phyloP scores from a whole-genome alignment of 2,888 invertebrate genomes.

The Cephus nigrinus region DNA sequence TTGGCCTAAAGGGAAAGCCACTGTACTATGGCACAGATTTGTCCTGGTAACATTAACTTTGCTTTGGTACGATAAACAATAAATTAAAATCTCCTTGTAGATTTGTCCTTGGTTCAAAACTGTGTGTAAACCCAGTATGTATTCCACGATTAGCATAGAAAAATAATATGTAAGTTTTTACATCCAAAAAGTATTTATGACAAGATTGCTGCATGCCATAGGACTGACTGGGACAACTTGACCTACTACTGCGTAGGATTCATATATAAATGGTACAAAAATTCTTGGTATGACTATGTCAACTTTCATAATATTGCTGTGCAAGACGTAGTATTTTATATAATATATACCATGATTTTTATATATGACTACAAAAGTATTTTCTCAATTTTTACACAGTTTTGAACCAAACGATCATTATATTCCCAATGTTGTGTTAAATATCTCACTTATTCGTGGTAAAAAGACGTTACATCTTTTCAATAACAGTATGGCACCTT shows the following conservation, averaged over 20 bases:
- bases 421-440: neutral
- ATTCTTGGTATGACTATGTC: neutral
- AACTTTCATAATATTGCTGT: neutral
- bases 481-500: neutral
- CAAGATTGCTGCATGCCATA: neutral
- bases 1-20: conserved; percentile 26
- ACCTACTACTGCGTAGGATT: neutral
- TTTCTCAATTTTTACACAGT: neutral
- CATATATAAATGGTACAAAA: neutral
- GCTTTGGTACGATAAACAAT: conserved; percentile 42
- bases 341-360: neutral
- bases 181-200: neutral
- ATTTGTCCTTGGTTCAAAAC: neutral
- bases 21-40: conserved; percentile 31
- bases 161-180: neutral
- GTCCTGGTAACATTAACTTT: conserved; percentile 41
- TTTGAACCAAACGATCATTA: neutral
- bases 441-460: neutral
- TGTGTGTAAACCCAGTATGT: neutral
- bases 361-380: neutral
- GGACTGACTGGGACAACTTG: neutral
- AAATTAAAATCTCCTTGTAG: neutral
- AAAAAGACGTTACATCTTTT: conserved; percentile 5
- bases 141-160: neutral
- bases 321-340: neutral